Evolutionary conservation across 2,888 invertebrate species (phyloP).

Genomic region (Melangyna quadrimaculata): DNA sequence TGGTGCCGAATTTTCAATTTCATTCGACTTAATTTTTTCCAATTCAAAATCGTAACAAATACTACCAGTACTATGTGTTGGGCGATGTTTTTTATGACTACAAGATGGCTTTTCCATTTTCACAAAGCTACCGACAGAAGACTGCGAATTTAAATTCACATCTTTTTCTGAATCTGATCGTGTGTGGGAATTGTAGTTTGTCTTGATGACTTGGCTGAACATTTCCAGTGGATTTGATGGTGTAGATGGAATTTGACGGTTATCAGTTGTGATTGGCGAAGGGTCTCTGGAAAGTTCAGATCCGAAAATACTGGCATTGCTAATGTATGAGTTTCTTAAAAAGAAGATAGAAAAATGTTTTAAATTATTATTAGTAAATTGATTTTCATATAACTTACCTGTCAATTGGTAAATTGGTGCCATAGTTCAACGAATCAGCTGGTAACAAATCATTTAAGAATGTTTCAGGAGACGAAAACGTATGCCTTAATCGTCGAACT

Average conservation of each 20-base stretch:
- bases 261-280: slow-evolving; percentile 72
- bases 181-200: neutral
- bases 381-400: slow-evolving; percentile 69
- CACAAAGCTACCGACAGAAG: neutral
- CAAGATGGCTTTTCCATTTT: slow-evolving; percentile 21
- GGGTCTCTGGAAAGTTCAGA: slow-evolving; percentile 79
- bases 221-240: slow-evolving; percentile 28
- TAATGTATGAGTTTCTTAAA: slow-evolving; percentile 74
- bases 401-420: slow-evolving; percentile 79
- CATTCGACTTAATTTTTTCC: neutral
- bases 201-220: slow-evolving; percentile 7
- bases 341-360: neutral
- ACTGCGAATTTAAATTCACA: slow-evolving; percentile 7
- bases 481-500: slow-evolving; percentile 78
- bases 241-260: slow-evolving; percentile 10
- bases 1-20: slow-evolving; percentile 74
- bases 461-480: slow-evolving; percentile 79
- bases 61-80: slow-evolving; percentile 45
- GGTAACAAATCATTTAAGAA: slow-evolving; percentile 75
- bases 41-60: slow-evolving; percentile 44
- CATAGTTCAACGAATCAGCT: slow-evolving; percentile 78
- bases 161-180: slow-evolving; percentile 30
- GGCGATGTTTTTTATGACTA: slow-evolving; percentile 23
- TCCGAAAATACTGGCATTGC: slow-evolving; percentile 79
- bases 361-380: neutral